Evolutionary conservation across 2,113 vertebrate genomes (phyloP).

Genomic region (Poecilia latipinna): DNA sequence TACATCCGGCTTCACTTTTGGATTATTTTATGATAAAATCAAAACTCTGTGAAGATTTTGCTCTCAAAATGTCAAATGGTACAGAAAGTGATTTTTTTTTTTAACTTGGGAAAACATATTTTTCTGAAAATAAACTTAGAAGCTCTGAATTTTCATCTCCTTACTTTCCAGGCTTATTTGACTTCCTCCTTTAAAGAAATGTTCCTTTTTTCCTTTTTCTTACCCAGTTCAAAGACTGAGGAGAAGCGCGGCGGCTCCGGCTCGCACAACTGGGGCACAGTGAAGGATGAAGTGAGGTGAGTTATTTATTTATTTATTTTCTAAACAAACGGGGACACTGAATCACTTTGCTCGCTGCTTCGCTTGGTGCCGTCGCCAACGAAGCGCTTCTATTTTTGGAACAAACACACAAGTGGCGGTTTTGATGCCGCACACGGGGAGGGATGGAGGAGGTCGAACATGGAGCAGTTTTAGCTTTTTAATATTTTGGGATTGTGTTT

Average conservation of each 20-base stretch:
- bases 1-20: not conserved
- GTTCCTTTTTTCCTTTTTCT: constrained; percentile 44
- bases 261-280: constrained; percentile 97
- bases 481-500: not conserved
- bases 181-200: not conserved
- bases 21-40: not conserved
- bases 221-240: constrained; percentile 89
- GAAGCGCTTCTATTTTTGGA: constrained; percentile 2
- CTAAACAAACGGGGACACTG: not conserved
- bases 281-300: constrained; percentile 95
- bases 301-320: constrained; percentile 14
- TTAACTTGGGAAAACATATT: not conserved
- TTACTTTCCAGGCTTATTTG: not conserved
- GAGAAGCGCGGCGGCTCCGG: constrained; percentile 94
- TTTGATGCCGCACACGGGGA: not conserved
- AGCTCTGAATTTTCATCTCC: not conserved
- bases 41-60: not conserved
- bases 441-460: not conserved
- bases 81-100: not conserved
- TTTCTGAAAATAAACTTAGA: not conserved
- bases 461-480: not conserved
- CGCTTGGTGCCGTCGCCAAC: too few relatives aligned
- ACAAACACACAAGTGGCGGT: not conserved
- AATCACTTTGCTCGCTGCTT: not conserved
- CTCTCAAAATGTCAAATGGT: not conserved